Conservation (phyloP, 2,797 vertebrate species). For the Myoxocephalus aenaeus region DNA sequence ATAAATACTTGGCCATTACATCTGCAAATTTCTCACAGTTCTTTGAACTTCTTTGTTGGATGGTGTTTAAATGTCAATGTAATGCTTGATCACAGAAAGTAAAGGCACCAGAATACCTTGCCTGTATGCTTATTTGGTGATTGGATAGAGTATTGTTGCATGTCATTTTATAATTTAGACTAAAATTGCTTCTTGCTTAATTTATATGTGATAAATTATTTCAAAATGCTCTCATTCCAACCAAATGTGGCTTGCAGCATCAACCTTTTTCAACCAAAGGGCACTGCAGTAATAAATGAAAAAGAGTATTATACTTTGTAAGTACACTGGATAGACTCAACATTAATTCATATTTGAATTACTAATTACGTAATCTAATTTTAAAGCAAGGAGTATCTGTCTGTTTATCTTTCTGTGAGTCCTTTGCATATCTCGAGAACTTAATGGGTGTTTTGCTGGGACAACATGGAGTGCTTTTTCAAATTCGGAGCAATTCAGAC, state of each 20-base stretch:
- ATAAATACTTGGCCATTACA: slow-evolving; percentile 19
- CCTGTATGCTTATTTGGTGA: neutral
- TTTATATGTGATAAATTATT: neutral
- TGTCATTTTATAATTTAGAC: neutral
- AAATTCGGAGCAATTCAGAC: neutral
- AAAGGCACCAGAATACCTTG: neutral
- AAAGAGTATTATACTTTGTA: neutral
- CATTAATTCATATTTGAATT: accelerated
- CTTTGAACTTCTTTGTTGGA: slow-evolving; percentile 22
- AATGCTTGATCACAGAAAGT: slow-evolving; percentile 7
- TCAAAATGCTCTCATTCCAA: neutral
- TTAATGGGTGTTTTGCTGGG: neutral
- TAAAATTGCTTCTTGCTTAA: slow-evolving; percentile 1
- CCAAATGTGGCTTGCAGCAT: neutral
- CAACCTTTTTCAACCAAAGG: neutral
- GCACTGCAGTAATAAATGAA: neutral
- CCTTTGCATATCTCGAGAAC: neutral
- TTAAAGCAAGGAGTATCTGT: neutral
- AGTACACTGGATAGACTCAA: neutral
- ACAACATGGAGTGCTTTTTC: neutral
- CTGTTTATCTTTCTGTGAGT: neutral
- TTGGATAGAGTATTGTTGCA: neutral
- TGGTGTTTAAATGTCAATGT: slow-evolving; percentile 23
- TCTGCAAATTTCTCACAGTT: slow-evolving; percentile 16
- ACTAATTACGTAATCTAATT: neutral